These are phyloP conservation scores for Drosophila neutralis DNA, from an alignment of 2,888 invertebrate genomes.

Conservation along the genomic window DNA sequence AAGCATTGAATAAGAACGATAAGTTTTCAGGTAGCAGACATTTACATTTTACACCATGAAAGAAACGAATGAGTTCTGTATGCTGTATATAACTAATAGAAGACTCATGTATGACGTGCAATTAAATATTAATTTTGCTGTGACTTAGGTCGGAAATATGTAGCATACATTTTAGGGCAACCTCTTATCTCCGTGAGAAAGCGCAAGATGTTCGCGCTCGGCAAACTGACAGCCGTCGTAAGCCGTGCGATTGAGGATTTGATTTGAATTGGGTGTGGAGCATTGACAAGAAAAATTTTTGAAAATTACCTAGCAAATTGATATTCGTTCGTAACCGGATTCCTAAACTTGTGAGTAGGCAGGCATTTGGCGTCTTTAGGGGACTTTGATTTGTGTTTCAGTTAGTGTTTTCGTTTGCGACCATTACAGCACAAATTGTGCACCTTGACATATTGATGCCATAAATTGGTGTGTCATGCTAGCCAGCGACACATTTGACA, in stretches of 20 bases:
- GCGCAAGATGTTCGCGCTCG: conserved; percentile 5
- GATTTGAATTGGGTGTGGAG: background rate
- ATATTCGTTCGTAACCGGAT: conserved; percentile 20
- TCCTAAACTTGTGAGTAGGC: background rate
- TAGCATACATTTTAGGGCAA: conserved; percentile 21
- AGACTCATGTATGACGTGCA: background rate
- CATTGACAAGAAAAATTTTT: background rate
- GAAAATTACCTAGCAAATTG: conserved; percentile 26
- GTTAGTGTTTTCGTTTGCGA: conserved; percentile 3
- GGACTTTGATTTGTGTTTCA: background rate
- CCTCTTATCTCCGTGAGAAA: conserved; percentile 14
- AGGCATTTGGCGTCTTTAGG: background rate
- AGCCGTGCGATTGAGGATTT: conserved; percentile 19
- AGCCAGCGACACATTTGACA: conserved; percentile 47
- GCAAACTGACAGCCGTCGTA: conserved; percentile 26
- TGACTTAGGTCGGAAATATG: conserved; percentile 12
- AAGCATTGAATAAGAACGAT: conserved; percentile 18
- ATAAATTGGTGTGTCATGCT: conserved; percentile 59
- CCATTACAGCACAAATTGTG: conserved; percentile 19
- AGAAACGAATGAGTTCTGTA: background rate
- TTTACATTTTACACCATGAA: background rate
- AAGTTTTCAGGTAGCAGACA: background rate
- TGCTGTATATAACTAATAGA: background rate
- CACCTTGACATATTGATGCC: conserved; percentile 54
- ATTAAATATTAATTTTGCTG: background rate